phyloP scores from a whole-genome alignment of 2,113 vertebrate species.

The Embiotoca jacksoni region DNA sequence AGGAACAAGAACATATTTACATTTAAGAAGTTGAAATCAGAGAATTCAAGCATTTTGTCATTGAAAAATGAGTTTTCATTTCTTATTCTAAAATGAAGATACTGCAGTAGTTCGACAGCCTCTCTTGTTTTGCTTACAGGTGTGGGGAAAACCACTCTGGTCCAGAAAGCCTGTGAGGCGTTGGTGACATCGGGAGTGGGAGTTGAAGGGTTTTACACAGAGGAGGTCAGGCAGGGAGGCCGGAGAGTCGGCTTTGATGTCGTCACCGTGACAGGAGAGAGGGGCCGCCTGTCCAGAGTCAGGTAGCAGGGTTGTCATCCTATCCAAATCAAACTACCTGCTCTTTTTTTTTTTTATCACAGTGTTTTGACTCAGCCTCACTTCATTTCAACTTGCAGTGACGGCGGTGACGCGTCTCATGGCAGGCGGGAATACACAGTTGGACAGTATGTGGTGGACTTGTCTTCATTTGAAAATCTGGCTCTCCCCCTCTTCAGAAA shows the following conservation, averaged over 20 bases:
- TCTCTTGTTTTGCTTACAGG: slow-evolving; percentile 80
- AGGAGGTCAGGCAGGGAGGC: slow-evolving; percentile 92
- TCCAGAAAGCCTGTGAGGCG: slow-evolving; percentile 89
- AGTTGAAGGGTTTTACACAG: slow-evolving; percentile 95
- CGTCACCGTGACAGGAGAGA: slow-evolving; percentile 90
- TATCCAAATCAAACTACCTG: not conserved
- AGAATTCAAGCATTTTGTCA: too few species aligned
- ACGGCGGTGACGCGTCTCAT: slow-evolving; percentile 59
- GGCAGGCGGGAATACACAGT: slow-evolving; percentile 86
- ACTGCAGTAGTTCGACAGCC: not conserved
- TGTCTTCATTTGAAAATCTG: slow-evolving; percentile 91
- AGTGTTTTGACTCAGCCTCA: slow-evolving; percentile 24
- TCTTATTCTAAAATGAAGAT: not conserved
- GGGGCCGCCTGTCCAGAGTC: slow-evolving; percentile 90
- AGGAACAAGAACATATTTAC: too few species aligned
- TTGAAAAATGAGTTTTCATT: too few species aligned
- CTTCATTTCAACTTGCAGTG: slow-evolving; percentile 61
- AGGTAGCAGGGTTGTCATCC: slow-evolving; percentile 82
- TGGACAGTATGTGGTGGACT: slow-evolving; percentile 92
- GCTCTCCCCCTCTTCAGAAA: slow-evolving; percentile 90
- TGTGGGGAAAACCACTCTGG: slow-evolving; percentile 95
- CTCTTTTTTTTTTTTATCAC: slow-evolving; percentile 25
- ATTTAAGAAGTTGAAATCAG: too few species aligned
- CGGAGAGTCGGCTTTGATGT: slow-evolving; percentile 96
- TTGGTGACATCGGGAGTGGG: slow-evolving; percentile 83